phyloP scores from a whole-genome alignment of 1,140 invertebrate genomes.

The Hyles vespertilio region DNA sequence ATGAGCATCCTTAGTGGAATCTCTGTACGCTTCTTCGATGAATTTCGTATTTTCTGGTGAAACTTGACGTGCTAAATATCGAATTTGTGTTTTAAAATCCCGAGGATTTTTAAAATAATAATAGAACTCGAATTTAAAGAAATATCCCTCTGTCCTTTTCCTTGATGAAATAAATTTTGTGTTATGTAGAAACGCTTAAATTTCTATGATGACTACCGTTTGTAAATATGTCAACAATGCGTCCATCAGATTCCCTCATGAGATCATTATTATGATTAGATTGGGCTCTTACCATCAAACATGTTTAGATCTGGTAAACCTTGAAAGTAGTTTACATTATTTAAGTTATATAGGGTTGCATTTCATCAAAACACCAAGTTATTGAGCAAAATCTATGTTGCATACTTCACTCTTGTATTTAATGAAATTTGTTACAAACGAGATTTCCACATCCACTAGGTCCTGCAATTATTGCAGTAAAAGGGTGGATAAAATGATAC shows the following conservation, averaged over 20 bases:
- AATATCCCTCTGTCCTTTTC: no score
- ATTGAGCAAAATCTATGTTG: slow-evolving; percentile 19
- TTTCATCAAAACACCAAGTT: slow-evolving; percentile 43
- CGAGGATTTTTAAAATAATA: no score
- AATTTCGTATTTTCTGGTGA: no score
- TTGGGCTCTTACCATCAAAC: slow-evolving; percentile 33
- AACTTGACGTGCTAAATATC: no score
- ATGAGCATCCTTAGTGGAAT: no score
- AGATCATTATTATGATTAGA: slow-evolving; percentile 58
- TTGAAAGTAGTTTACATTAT: slow-evolving; percentile 32
- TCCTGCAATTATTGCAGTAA: slow-evolving; percentile 33
- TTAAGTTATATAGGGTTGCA: slow-evolving; percentile 26
- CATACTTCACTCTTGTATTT: slow-evolving; percentile 28
- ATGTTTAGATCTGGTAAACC: slow-evolving; percentile 38
- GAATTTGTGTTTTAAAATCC: no score
- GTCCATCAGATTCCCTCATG: slow-evolving; percentile 49
- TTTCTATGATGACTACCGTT: no score
- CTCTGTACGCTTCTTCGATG: no score
- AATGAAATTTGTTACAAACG: slow-evolving; percentile 33
- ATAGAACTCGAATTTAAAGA: no score
- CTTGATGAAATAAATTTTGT: no score
- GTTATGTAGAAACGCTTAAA: no score
- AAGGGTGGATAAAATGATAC: slow-evolving; percentile 20
- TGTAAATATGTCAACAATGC: slow-evolving; percentile 40
- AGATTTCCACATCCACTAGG: slow-evolving; percentile 34